These are phyloP conservation scores for Schizopygopsis pylzovi DNA, from an alignment of 2,797 vertebrate species.

Conservation along the genomic window DNA sequence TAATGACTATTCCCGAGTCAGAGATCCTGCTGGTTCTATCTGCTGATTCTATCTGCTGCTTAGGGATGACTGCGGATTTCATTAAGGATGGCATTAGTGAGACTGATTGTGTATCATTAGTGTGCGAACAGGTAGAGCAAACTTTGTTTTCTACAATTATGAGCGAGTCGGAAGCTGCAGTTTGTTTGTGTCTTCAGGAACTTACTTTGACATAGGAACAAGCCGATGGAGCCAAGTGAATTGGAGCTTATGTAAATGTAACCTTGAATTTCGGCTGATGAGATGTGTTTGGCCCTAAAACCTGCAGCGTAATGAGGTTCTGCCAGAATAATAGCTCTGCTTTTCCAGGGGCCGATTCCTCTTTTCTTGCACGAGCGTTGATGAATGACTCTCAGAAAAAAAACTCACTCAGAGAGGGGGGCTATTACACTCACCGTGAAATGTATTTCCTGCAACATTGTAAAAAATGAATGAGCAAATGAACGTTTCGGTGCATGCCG, in stretches of 20 bases:
- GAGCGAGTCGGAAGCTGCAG: slow-evolving; percentile 4
- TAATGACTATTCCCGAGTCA: slow-evolving; percentile 14
- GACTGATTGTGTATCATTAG: slow-evolving; percentile 25
- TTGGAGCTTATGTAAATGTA: slow-evolving; percentile 55
- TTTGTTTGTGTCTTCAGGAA: slow-evolving; percentile 32
- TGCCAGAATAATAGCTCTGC: slow-evolving; percentile 50
- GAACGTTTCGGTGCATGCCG: slow-evolving; percentile 39
- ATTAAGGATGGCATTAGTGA: neutral
- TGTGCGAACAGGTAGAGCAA: slow-evolving; percentile 12
- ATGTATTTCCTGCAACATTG: slow-evolving; percentile 50
- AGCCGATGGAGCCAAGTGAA: slow-evolving; percentile 16
- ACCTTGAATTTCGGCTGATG: slow-evolving; percentile 53
- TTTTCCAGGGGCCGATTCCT: slow-evolving; percentile 24
- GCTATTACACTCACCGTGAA: slow-evolving; percentile 45
- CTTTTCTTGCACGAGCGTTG: slow-evolving; percentile 49
- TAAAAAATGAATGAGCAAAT: slow-evolving; percentile 50
- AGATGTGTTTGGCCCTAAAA: slow-evolving; percentile 57
- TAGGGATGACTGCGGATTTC: slow-evolving; percentile 10
- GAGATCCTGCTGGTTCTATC: slow-evolving; percentile 16
- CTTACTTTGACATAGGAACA: slow-evolving; percentile 12
- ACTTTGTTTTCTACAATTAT: slow-evolving; percentile 11
- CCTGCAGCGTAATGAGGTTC: slow-evolving; percentile 53
- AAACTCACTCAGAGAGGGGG: slow-evolving; percentile 3
- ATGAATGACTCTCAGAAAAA: slow-evolving; percentile 41
- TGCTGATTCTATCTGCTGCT: neutral